Evolutionary conservation across 2,113 vertebrate species (phyloP).

Genomic region (Coreoperca whiteheadi): DNA sequence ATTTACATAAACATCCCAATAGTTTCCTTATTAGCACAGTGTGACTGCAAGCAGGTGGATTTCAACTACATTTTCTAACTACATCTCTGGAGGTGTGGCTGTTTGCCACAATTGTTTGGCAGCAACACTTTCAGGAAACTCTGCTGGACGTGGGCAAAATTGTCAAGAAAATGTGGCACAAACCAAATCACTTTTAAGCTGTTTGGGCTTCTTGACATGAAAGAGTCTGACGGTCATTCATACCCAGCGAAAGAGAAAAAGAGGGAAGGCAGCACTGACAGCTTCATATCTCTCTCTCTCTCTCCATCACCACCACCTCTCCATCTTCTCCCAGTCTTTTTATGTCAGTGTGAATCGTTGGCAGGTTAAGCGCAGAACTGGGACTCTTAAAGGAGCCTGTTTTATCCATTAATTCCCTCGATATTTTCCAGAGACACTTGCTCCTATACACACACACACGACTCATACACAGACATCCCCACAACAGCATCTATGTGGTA

Average conservation of each 20-base stretch:
- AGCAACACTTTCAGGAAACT: slow-evolving; percentile 12
- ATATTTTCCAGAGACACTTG: slow-evolving; percentile 48
- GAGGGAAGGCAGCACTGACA: neutral
- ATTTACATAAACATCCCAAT: neutral
- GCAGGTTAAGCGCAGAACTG: slow-evolving; percentile 61
- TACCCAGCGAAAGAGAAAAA: neutral
- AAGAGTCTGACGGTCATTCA: slow-evolving; percentile 30
- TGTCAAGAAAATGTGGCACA: slow-evolving; percentile 3
- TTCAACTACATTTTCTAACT: neutral
- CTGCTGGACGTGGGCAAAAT: neutral
- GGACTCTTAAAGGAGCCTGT: slow-evolving; percentile 48
- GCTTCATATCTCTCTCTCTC: slow-evolving; percentile 20
- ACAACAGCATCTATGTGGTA: slow-evolving; percentile 38
- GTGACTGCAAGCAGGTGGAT: neutral
- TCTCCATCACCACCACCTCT: slow-evolving; percentile 10
- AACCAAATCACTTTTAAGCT: slow-evolving; percentile 13
- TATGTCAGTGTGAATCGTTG: slow-evolving; percentile 50
- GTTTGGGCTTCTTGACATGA: neutral
- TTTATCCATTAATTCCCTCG: slow-evolving; percentile 51
- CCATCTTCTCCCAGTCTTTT: slow-evolving; percentile 46
- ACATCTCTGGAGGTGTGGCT: neutral
- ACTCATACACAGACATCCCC: slow-evolving; percentile 31
- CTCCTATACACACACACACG: slow-evolving; percentile 9
- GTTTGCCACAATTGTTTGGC: slow-evolving; percentile 5
- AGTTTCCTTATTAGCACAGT: slow-evolving; percentile 6